A percentile compares a stretch with the other conserved stretches of the same genome.
Conservation (phyloP, 1,140 invertebrate species). For the Cylas formicarius region DNA sequence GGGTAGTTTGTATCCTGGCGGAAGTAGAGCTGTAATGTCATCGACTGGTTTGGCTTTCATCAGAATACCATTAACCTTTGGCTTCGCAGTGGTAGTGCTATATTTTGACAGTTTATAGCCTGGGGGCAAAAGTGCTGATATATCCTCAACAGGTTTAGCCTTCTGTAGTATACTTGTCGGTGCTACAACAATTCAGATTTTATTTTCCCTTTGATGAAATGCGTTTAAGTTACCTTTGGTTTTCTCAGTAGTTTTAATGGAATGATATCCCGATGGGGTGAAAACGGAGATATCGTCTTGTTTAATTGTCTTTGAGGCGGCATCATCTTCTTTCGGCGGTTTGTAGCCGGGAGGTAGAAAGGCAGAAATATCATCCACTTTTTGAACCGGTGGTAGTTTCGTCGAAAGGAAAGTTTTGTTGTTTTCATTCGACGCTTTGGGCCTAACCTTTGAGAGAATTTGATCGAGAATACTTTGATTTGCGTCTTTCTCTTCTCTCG, state of each 20-base stretch:
- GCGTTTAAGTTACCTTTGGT: too few relatives aligned
- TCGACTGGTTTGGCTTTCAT: constrained; percentile 31
- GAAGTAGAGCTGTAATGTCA: constrained; percentile 50
- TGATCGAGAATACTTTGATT: constrained; percentile 26
- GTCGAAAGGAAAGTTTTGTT: too few relatives aligned
- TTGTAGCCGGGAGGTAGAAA: constrained; percentile 53
- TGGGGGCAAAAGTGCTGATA: constrained; percentile 54
- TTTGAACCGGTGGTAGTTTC: too few relatives aligned
- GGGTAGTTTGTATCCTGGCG: constrained; percentile 42
- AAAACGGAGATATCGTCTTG: constrained; percentile 52
- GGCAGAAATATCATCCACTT: constrained; percentile 50
- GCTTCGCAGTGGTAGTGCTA: constrained; percentile 3
- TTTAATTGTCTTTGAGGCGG: constrained; percentile 31
- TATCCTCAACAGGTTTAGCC: constrained; percentile 43
- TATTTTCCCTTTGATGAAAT: too few relatives aligned
- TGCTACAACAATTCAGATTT: too few relatives aligned
- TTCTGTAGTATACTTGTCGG: too few relatives aligned
- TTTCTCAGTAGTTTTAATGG: constrained; percentile 6
- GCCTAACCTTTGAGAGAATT: constrained; percentile 42
- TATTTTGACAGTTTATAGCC: constrained; percentile 47
- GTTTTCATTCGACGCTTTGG: constrained; percentile 35
- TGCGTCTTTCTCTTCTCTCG: constrained; percentile 28
- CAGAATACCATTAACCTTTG: constrained; percentile 35
- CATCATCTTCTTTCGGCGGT: constrained; percentile 31
- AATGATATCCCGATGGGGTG: constrained; percentile 55